These are phyloP conservation scores for Hemicordylus capensis DNA, from an alignment of 2,113 vertebrate genomes.

Conservation along the genomic window DNA sequence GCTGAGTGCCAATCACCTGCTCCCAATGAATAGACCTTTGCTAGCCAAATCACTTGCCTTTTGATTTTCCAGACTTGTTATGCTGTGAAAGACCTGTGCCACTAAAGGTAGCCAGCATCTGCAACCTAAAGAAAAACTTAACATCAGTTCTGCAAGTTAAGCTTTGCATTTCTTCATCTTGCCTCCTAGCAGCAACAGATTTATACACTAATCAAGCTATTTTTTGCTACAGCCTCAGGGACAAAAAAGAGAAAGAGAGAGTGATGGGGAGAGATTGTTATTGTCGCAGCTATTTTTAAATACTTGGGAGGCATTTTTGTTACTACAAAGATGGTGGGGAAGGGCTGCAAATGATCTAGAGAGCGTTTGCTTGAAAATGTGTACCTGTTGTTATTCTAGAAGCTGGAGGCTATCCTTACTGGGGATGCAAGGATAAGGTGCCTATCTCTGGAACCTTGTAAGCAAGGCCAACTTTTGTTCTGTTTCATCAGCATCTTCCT, in stretches of 20 bases:
- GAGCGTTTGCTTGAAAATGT: constrained; percentile 57
- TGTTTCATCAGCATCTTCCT: background rate
- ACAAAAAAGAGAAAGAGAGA: constrained; percentile 50
- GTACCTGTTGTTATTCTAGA: constrained; percentile 47
- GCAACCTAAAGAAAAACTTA: constrained; percentile 59
- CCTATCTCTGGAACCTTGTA: fast-evolving
- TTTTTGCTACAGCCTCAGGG: constrained; percentile 63
- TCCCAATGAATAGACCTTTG: background rate
- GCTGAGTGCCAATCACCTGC: background rate
- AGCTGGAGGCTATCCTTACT: background rate
- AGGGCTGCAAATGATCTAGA: constrained; percentile 44
- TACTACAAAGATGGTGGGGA: constrained; percentile 60
- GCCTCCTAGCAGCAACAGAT: constrained; percentile 51
- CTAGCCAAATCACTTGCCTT: constrained; percentile 11
- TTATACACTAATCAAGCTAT: constrained; percentile 70
- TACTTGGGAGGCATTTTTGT: constrained; percentile 62
- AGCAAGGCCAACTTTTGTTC: fast-evolving
- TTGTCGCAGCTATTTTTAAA: constrained; percentile 73
- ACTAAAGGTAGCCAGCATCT: constrained; percentile 48
- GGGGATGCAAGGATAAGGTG: constrained; percentile 27
- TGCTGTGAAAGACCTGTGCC: constrained; percentile 51
- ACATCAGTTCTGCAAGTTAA: constrained; percentile 61
- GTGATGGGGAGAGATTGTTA: constrained; percentile 59
- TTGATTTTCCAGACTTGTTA: constrained; percentile 45
- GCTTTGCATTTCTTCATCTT: constrained; percentile 56